Conservation (phyloP, 2,797 vertebrate species). For the Eulemur mongoz region DNA sequence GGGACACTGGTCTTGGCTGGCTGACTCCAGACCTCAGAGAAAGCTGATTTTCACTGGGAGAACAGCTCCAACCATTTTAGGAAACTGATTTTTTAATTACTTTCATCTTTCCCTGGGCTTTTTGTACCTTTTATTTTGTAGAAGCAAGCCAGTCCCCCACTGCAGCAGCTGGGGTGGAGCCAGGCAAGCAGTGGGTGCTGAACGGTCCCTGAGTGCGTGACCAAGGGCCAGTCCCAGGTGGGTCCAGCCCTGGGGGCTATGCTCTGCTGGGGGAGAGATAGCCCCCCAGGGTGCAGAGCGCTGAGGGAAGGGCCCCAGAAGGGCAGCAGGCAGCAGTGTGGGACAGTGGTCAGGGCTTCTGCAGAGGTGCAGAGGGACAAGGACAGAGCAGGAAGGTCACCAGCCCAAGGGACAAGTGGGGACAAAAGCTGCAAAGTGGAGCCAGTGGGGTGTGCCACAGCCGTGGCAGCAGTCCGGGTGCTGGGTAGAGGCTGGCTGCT, state of each 20-base stretch:
- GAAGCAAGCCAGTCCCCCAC: neutral
- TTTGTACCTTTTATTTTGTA: neutral
- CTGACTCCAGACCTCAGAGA: neutral
- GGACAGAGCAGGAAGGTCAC: neutral
- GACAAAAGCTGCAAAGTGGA: neutral
- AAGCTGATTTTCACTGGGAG: neutral
- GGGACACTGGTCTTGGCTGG: neutral
- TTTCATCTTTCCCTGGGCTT: neutral
- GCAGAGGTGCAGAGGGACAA: neutral
- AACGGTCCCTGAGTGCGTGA: neutral
- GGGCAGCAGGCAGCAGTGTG: neutral
- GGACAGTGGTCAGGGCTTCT: neutral
- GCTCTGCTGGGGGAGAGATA: neutral
- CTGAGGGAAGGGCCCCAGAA: accelerated
- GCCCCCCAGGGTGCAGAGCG: neutral
- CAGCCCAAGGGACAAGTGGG: accelerated
- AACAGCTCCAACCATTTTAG: neutral
- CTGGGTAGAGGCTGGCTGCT: neutral
- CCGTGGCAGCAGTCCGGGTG: too few species aligned
- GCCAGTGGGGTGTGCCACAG: accelerated
- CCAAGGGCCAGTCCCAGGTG: too few species aligned
- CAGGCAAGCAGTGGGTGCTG: neutral
- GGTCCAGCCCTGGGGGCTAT: neutral
- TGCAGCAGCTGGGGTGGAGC: neutral
- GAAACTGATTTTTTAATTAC: neutral